Percentiles rank a stretch among this genome's conserved stretches.
phyloP scores from a whole-genome alignment of 2,113 vertebrate genomes.

The Perca fluviatilis region DNA sequence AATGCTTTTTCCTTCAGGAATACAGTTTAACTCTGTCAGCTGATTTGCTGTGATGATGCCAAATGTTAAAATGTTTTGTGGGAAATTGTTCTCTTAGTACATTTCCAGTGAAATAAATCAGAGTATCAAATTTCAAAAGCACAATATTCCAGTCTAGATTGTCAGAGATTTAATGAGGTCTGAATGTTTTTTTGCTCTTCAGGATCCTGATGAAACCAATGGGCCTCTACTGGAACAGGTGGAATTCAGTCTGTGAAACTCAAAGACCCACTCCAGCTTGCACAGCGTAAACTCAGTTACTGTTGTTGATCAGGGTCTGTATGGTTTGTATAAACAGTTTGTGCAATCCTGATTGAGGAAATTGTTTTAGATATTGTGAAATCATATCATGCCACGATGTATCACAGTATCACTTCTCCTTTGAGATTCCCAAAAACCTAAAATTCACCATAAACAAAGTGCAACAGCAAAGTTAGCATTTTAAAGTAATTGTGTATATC shows the following conservation, averaged over 20 bases:
- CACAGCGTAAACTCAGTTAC: constrained; percentile 20
- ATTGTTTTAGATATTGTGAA: neutral
- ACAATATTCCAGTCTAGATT: neutral
- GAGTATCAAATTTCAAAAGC: neutral
- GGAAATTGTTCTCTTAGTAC: neutral
- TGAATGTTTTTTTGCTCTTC: neutral
- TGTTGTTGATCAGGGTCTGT: constrained; percentile 15
- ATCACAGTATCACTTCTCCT: constrained; percentile 9
- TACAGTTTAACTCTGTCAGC: neutral
- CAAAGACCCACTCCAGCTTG: neutral
- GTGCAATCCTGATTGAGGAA: neutral
- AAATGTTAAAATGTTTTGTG: neutral
- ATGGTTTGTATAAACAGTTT: neutral
- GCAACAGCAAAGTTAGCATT: neutral
- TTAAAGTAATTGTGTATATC: neutral
- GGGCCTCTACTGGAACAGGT: constrained; percentile 66
- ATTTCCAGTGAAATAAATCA: neutral
- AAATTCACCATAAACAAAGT: neutral
- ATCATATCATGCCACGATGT: neutral
- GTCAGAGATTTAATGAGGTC: neutral
- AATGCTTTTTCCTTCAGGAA: neutral
- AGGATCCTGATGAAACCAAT: constrained; percentile 71
- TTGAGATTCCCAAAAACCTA: neutral
- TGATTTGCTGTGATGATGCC: neutral
- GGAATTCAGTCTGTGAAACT: constrained; percentile 61